Base-by-base conservation (phyloP, 1,140 invertebrate species). In the Aphelinus atriplicis region DNA sequence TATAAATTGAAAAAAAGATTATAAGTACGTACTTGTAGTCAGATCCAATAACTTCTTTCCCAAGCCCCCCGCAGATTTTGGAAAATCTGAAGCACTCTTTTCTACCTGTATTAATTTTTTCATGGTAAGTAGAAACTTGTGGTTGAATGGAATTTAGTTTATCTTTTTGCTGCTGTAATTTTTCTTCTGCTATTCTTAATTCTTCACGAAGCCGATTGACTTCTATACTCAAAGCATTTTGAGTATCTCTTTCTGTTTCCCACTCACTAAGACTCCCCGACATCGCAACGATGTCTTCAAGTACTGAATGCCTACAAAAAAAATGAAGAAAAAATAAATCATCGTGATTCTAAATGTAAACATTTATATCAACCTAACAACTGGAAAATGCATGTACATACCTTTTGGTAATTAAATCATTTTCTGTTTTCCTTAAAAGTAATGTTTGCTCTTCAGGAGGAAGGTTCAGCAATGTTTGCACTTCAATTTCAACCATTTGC, bases 1-100 rank as follows among this genome's bases (percentile, higher is more conserved):
- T 77, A 63, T 69, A 74, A 55, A 78, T 58, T 46, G 47, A 73
- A 50, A 67, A 76, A 72, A 48, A 42, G 43, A 58, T 58, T 73
- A 7, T 73, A 75, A 75, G 75, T 61, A 72, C 79, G 57, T 86
- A 88, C 87, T 86, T 87, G 75, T 88, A 88, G 57, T 80, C 80
- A 5, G 78, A 65, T 78, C 85, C 87, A 55, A 83, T 58, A 71
- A 88, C 75, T 55, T 78, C 73, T n/a, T 73, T 78, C 60, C 87
- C 87, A 61, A 88, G 71, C 9, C 79, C 80, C 43, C 82, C 80
- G 68, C 87, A 88, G 71, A 86, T 82, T 73, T 75, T 84, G 1
- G 83, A 81, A 5, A 87, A 72, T 72, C 84, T 83, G 26, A 83
- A 81, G 46, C 86, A 88, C 57, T 87, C 84, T 57, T 77, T 79